Conservation (phyloP, 2,113 vertebrate species). For the Eclectus roratus region DNA sequence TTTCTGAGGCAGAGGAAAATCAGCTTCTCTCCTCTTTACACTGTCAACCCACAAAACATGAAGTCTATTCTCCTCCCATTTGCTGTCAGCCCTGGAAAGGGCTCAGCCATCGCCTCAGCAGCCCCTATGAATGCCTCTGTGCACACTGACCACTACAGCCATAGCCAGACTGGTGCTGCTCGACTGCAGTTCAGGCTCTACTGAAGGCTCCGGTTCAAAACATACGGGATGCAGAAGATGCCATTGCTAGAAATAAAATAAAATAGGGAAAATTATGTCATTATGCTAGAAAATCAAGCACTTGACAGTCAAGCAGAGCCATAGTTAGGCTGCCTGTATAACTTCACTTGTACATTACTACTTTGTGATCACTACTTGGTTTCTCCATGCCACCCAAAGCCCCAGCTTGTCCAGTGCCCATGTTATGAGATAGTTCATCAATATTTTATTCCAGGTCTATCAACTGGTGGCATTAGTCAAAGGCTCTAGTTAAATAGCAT, state of each 20-base stretch:
- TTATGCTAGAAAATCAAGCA: not conserved
- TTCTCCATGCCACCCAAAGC: not conserved
- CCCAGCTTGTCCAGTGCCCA: not conserved
- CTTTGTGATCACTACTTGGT: not conserved
- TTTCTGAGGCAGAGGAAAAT: not conserved
- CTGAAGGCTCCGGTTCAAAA: not conserved
- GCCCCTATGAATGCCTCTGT: not conserved
- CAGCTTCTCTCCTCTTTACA: not conserved
- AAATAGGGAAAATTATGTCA: not conserved
- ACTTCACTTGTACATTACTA: not conserved
- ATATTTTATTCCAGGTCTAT: not conserved
- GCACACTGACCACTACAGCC: rapidly evolving
- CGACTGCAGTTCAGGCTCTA: not conserved
- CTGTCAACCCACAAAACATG: not conserved
- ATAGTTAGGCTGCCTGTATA: not conserved
- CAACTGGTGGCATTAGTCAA: not conserved
- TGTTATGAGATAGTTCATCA: not conserved
- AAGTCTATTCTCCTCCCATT: not conserved
- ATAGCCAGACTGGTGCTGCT: not conserved
- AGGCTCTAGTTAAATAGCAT: not conserved
- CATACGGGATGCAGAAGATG: not conserved
- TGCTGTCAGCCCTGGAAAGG: not conserved
- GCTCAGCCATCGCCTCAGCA: not conserved
- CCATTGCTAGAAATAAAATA: not conserved
- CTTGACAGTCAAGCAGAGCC: not conserved